phyloP scores from a whole-genome alignment of 53 echinoderm and acorn worm species.

The Luidia sarsii region DNA sequence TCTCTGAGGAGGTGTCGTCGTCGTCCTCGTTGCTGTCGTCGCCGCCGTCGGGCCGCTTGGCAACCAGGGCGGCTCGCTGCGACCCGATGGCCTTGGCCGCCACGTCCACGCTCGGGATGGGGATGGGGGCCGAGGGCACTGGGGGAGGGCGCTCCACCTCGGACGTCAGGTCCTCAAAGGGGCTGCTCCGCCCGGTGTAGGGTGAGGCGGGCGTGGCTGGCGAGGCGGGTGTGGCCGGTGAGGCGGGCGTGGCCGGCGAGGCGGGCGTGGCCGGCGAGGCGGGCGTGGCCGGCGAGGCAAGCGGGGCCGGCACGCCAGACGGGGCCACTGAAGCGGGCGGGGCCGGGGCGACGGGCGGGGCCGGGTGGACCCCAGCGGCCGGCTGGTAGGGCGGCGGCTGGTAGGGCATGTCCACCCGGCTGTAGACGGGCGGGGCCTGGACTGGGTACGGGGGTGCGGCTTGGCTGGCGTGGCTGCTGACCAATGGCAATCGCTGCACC shows the following conservation, averaged over 20 bases:
- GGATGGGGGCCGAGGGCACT: slow-evolving; percentile 11
- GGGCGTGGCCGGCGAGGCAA: no score
- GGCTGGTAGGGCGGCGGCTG: slow-evolving; percentile 20
- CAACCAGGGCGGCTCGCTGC: neutral
- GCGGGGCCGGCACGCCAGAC: neutral
- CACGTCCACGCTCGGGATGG: slow-evolving; percentile 37
- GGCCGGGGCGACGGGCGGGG: neutral
- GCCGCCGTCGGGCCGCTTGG: neutral
- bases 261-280: no score
- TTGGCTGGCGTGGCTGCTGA: neutral
- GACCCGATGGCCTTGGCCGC: slow-evolving; percentile 31
- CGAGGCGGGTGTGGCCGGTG: no score
- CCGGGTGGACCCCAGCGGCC: neutral
- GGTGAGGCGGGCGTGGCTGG: no score
- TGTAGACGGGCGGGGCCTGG: slow-evolving; percentile 40
- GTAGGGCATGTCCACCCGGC: slow-evolving; percentile 8
- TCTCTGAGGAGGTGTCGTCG: neutral
- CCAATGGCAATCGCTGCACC: neutral
- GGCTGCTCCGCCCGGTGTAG: slow-evolving; percentile 12
- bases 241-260: no score
- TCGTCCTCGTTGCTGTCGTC: neutral
- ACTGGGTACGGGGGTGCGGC: slow-evolving; percentile 20
- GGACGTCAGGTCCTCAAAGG: slow-evolving; percentile 29
- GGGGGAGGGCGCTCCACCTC: neutral
- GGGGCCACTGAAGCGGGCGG: neutral